These are phyloP conservation scores for Eremophila alpestris DNA, from an alignment of 2,797 vertebrate species.

Conservation along the genomic window DNA sequence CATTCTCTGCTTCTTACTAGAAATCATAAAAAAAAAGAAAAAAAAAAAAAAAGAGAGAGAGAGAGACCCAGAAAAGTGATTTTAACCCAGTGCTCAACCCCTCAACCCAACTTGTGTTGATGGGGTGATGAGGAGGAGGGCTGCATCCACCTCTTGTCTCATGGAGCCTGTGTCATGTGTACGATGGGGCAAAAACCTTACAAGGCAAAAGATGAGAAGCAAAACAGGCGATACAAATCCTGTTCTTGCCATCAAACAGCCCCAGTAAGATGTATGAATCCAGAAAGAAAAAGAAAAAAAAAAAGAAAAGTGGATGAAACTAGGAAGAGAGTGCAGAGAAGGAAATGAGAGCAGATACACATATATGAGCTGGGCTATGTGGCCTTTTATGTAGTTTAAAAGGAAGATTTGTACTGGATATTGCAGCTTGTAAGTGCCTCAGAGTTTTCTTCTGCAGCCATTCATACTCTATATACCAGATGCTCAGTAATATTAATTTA, in stretches of 20 bases:
- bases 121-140: background rate
- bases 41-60: background rate
- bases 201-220: background rate
- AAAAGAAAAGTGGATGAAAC: rapidly evolving
- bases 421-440: background rate
- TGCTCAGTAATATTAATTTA: background rate
- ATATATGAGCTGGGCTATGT: background rate
- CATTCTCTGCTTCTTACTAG: background rate
- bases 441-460: background rate
- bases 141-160: background rate
- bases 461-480: background rate
- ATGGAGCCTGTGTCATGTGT: background rate
- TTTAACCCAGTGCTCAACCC: background rate
- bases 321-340: background rate
- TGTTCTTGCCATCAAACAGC: background rate
- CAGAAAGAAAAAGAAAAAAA: background rate
- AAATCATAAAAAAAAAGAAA: background rate
- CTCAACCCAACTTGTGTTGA: background rate
- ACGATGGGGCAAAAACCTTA: background rate
- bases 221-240: background rate
- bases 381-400: background rate
- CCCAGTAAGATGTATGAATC: background rate
- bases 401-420: background rate
- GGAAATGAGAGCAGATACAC: background rate
- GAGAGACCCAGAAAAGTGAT: background rate